Evolutionary conservation across 1,140 invertebrate genomes (phyloP).

Genomic region (Cepaea nemoralis): DNA sequence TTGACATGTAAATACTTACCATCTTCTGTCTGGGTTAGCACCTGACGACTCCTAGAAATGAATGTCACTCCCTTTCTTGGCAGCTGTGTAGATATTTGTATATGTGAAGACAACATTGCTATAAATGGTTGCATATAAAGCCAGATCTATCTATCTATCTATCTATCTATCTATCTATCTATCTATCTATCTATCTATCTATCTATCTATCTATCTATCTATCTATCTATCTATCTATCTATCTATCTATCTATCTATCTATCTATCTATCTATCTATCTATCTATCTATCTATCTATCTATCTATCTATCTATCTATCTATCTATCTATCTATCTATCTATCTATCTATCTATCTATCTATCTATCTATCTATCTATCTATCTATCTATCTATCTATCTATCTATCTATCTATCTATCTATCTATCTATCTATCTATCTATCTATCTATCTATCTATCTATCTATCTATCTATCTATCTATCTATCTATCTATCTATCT

Average conservation of each 20-base stretch:
- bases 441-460: conserved; percentile 17
- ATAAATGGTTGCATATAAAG: too few relatives aligned
- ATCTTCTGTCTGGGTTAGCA: too few relatives aligned
- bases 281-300: not conserved
- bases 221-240: conserved; percentile 11
- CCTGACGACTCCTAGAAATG: too few relatives aligned
- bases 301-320: not conserved
- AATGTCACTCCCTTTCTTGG: too few relatives aligned
- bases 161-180: conserved; percentile 11
- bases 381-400: not conserved
- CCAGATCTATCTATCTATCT: conserved; percentile 11
- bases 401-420: not conserved
- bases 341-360: not conserved
- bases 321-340: conserved; percentile 5
- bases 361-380: not conserved
- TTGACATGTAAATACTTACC: too few relatives aligned
- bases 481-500: too few relatives aligned
- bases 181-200: conserved; percentile 10
- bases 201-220: conserved; percentile 18
- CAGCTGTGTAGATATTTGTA: too few relatives aligned
- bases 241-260: conserved; percentile 11
- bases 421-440: conserved; percentile 24
- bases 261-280: not conserved
- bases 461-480: not conserved
- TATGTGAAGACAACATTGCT: too few relatives aligned